Base-by-base conservation (phyloP, 2,888 invertebrate genomes). In the Frankliniella intonsa region DNA sequence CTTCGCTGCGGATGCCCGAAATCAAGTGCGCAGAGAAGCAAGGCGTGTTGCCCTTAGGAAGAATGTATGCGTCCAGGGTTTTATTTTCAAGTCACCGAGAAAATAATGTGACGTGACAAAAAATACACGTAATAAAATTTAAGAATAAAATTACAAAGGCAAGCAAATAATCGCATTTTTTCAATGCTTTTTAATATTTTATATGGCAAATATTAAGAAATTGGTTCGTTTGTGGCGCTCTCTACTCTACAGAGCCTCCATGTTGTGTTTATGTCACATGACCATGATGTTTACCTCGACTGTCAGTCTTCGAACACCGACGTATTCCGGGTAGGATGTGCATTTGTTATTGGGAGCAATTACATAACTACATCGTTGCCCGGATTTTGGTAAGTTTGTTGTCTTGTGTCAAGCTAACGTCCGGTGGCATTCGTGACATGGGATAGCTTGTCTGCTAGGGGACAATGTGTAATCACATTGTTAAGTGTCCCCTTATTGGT, bases 211-310 rank as follows among this genome's bases (percentile, higher is more conserved):
- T 17, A 62, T 11, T 62, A 17, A 25, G 69, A 5, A 22, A 69
- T 11, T 76, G 12, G 22, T 69, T 69, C 69, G 8, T 25, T 12
- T 8, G 69, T 76, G 69, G 69, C 69, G 69, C 69, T 25, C 69
- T 25, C 69, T 69, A 3, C 5, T 19, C 22, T 25, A 25, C 22
- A 22, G 38, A 5, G 38, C 38, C 38, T 38, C 38, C 38, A 9
- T 76, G 69, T 8, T 25, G n/a, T 62, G 69, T 76, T 76, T 22
- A 76, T 11, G 69, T 76, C 69, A 76, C 69, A 76, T 76, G 69
- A 76, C 69, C 69, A 25, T 76, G 69, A 76, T 76, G 69, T 76
- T 76, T 76, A 76, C 69, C 69, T 76, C 69, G 69, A 76, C 69
- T 76, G 69, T 76, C 69, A 76, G 69, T n/a, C 69, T 76, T 76